phyloP scores from a whole-genome alignment of 2,888 invertebrate species.

The Mythimna loreyi region DNA sequence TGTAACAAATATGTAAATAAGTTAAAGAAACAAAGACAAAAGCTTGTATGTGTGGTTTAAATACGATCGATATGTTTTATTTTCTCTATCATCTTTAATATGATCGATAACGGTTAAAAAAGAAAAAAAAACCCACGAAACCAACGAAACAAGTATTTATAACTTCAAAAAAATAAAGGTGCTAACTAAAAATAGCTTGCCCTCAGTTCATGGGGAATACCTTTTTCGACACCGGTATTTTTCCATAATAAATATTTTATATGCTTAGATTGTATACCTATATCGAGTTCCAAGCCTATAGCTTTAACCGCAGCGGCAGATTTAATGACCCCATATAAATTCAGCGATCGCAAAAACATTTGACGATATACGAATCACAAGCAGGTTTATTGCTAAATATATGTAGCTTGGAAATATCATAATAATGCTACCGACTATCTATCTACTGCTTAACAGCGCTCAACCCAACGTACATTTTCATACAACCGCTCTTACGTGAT shows the following conservation, averaged over 20 bases:
- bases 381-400: conserved; percentile 12
- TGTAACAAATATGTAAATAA: too few relatives aligned
- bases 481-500: too few relatives aligned
- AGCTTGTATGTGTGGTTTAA: too few relatives aligned
- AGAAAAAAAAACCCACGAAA: neutral
- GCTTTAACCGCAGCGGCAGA: neutral
- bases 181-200: neutral
- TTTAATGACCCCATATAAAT: conserved; percentile 46
- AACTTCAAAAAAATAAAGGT: neutral
- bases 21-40: too few relatives aligned
- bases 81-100: too few relatives aligned
- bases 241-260: neutral
- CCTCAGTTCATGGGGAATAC: neutral
- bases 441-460: too few relatives aligned
- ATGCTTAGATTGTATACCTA: neutral
- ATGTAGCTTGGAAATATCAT: conserved; percentile 15
- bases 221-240: neutral
- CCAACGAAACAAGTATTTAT: neutral
- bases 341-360: conserved; percentile 28
- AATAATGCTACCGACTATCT: neutral
- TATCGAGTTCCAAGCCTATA: neutral
- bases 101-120: too few relatives aligned
- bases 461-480: too few relatives aligned
- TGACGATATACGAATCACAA: conserved; percentile 48
- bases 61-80: too few relatives aligned